Percentiles rank a stretch among this genome's conserved stretches.
Evolutionary conservation across 2,797 vertebrate species (phyloP).

Genomic region (Leucoraja ocellata): DNA sequence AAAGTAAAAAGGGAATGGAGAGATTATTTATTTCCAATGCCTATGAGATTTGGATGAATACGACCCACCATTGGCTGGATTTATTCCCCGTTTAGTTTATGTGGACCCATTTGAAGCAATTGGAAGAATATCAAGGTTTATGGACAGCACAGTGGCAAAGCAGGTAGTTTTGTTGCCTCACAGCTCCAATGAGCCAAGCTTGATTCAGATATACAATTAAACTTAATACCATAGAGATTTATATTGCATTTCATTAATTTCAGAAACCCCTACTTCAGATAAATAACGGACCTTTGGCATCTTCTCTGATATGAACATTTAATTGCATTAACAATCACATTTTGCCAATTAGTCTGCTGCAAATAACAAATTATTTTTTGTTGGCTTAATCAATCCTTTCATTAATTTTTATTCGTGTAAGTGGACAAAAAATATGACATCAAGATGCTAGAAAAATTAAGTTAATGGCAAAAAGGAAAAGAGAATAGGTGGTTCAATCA

Average conservation of each 20-base stretch:
- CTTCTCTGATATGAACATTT: neutral
- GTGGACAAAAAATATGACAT: no score
- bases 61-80: neutral
- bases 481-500: neutral
- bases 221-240: neutral
- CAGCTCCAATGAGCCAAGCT: no score
- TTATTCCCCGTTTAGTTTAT: no score
- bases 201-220: neutral
- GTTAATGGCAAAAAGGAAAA: neutral
- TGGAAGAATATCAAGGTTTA: neutral
- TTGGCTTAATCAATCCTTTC: neutral
- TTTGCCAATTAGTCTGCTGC: no score
- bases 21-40: neutral
- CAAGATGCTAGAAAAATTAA: neutral
- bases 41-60: neutral
- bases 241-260: neutral
- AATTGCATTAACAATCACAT: no score
- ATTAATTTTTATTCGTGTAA: neutral
- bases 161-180: no score
- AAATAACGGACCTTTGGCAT: neutral
- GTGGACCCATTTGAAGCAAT: neutral
- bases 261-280: neutral
- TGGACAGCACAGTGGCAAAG: no score
- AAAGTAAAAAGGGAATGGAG: neutral
- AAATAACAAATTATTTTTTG: neutral